Conservation (phyloP, 2,797 vertebrate genomes). For the Phoxinus dragarum region DNA sequence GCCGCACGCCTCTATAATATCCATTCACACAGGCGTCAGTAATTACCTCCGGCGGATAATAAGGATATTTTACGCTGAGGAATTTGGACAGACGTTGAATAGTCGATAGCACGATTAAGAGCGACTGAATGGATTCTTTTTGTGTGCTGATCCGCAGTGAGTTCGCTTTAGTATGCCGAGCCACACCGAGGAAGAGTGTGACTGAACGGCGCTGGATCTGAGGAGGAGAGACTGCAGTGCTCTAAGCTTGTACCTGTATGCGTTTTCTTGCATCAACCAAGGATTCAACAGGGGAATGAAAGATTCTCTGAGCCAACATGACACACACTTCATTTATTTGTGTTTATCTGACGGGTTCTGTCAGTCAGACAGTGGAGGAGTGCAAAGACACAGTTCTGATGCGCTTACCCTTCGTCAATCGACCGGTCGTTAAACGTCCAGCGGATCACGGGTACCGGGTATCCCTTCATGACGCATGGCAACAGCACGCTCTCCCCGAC, state of each 20-base stretch:
- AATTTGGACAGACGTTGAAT: slow-evolving; percentile 48
- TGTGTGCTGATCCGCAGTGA: background rate
- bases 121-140: slow-evolving; percentile 65
- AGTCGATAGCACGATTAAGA: slow-evolving; percentile 70
- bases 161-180: slow-evolving; percentile 32
- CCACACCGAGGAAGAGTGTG: slow-evolving; percentile 27
- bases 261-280: background rate
- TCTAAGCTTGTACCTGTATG: background rate
- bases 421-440: slow-evolving; percentile 86
- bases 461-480: slow-evolving; percentile 82
- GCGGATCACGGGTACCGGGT: slow-evolving; percentile 78
- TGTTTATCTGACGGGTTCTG: background rate
- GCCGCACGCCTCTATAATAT: slow-evolving; percentile 47
- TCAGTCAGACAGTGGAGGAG: background rate
- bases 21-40: slow-evolving; percentile 62
- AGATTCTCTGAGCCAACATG: background rate
- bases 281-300: background rate
- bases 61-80: slow-evolving; percentile 33
- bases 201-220: background rate
- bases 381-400: background rate
- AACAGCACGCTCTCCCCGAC: slow-evolving; percentile 81
- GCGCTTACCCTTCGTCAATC: slow-evolving; percentile 76
- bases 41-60: slow-evolving; percentile 69
- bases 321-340: background rate
- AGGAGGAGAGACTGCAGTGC: background rate